Evolutionary conservation across 2,113 vertebrate species (phyloP), one percentile per base, ranked within the genome.

Genomic region (Nettapus auritus): DNA sequence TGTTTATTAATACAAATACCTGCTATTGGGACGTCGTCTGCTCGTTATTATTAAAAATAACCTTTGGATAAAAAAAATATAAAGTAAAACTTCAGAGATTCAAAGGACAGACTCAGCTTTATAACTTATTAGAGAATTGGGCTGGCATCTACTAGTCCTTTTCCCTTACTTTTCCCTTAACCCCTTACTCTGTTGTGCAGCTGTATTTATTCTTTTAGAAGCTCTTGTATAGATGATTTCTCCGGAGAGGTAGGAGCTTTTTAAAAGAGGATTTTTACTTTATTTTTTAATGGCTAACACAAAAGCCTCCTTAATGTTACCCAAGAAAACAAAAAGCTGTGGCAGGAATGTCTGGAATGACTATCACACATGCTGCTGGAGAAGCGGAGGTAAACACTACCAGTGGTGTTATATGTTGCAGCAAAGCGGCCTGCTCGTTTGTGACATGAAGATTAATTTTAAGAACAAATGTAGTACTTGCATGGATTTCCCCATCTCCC

Each of bases 261-360:
- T 68, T 21, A 28, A 74, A 84, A 57, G 17, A 48, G 5, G 31
- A 38, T 10, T 28, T 63, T 20, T 74, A n/a, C 33, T 22, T 3
- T 7, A 26, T 62, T 71, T 63, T 80, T 64, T 50, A n/a, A 9
- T 2, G 15, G 34, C 33, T 79, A 53, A 62, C 48, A 42, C 52
- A 89, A 84, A 90, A 82, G 9, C 36, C 22, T 89, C 87, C 62
- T 89, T 62, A 78, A 62, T 1, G 0, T 90, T 90, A 60, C 55
- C 53, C 36, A 59, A 64, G 86, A 96, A 96, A 93, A 94, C 77
- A 94, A 89, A 96, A 92, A 89, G 17, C 70, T 90, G 29, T 11
- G 36, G 36, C 73, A 93, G 63, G 89, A 92, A 91, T 94, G 87
- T 80, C 75, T 94, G 96, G 96, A 95, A 95, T 95, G 93, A 78